A percentile compares a stretch with the other conserved stretches of the same genome.
Evolutionary conservation across 2,113 vertebrate species (phyloP).

Genomic region (Mungos mungo): DNA sequence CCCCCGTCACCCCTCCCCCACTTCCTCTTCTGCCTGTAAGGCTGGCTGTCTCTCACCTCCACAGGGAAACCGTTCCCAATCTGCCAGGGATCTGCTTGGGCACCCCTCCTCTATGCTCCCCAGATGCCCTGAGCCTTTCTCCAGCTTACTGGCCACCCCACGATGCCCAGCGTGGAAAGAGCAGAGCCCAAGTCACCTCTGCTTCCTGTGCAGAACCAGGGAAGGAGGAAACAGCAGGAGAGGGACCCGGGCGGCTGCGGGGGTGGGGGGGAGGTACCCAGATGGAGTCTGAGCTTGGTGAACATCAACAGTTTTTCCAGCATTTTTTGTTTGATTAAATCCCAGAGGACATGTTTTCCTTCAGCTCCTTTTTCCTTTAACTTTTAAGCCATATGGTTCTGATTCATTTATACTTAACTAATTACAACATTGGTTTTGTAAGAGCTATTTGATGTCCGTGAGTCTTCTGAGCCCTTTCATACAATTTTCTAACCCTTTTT

Average conservation of each 20-base stretch:
- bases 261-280: neutral
- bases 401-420: conserved; percentile 81
- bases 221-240: neutral
- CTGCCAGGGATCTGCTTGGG: neutral
- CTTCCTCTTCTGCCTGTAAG: neutral
- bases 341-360: conserved; percentile 71
- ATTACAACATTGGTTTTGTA: conserved; percentile 79
- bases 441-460: conserved; percentile 79
- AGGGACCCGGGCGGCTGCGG: neutral
- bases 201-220: neutral
- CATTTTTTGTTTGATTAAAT: conserved; percentile 77
- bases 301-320: conserved; percentile 65
- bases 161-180: neutral
- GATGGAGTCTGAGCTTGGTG: conserved; percentile 53
- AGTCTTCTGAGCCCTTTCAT: conserved; percentile 73
- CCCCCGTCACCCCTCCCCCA: fast-evolving
- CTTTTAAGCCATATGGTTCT: conserved; percentile 78
- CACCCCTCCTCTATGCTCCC: neutral
- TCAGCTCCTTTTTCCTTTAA: conserved; percentile 67
- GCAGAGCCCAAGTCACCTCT: neutral
- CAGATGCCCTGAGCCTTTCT: neutral
- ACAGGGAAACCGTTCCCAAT: neutral
- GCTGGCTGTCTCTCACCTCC: neutral
- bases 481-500: conserved; percentile 73
- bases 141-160: neutral